Base-by-base conservation (phyloP, 2,113 vertebrate species). In the Gadus macrocephalus region DNA sequence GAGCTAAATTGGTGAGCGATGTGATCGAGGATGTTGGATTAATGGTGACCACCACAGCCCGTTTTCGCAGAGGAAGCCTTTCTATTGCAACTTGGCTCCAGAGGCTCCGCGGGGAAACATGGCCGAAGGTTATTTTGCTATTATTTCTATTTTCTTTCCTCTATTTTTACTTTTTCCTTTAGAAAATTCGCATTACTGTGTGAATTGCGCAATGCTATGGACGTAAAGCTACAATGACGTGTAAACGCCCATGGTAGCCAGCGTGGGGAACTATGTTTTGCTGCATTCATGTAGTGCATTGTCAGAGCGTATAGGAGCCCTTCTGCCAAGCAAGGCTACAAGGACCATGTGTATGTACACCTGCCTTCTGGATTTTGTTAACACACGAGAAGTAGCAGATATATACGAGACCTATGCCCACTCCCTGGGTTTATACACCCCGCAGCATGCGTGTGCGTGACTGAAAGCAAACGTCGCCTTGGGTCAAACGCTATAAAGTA, bases 51-150 rank as follows among this genome's bases (percentile, higher is more conserved):
- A 92, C 85, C 91, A 94, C 89, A 90, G 89, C 91, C 91, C 89
- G 93, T 87, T 89, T 93, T 92, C 93, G 86, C 93, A 92, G 92
- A 93, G 93, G 94, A 96, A 97, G 94, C 94, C 95, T 95, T 92
- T 94, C 92, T 92, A 94, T 93, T 80, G 91, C 92, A 93, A 95
- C 93, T 95, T 94, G 92, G 94, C 92, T 93, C 91, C 93, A 90
- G 93, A 95, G 94, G 94, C 94, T 95, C 94, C 88, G 92, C 93
- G 92, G 94, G 95, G 94, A 95, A 97, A 98, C 96, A 99, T 98
- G 97, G 96, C 97, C 96, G 96, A 98, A 98, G 96, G 96, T 98
- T 94, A 95, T 86, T 85, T 81, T 85, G 72, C 82, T 91, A 93
- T 91, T 93, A 91, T 85, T 83, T 74, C 22, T 86, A 83, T 89